phyloP scores from a whole-genome alignment of 1,140 invertebrate species.

The Samia ricini region DNA sequence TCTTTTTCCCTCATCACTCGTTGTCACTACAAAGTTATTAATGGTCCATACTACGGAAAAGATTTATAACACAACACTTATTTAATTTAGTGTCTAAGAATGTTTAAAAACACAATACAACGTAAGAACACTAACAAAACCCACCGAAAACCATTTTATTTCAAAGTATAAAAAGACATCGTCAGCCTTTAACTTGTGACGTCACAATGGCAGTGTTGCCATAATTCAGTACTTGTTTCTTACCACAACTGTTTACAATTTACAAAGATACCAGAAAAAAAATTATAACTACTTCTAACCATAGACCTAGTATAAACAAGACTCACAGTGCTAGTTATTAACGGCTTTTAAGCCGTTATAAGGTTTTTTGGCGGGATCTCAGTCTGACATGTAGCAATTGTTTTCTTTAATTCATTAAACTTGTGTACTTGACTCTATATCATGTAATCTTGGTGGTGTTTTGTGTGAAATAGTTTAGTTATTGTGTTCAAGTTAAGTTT shows the following conservation, averaged over 20 bases:
- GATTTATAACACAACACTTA: slow-evolving; percentile 50
- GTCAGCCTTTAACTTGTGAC: slow-evolving; percentile 65
- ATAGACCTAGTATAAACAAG: too few relatives aligned
- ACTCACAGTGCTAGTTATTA: too few relatives aligned
- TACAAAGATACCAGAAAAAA: slow-evolving; percentile 1
- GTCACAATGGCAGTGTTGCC: slow-evolving; percentile 56
- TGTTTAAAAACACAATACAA: slow-evolving; percentile 52
- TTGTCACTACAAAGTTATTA: slow-evolving; percentile 58
- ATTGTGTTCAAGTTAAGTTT: too few relatives aligned
- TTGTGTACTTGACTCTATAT: too few relatives aligned
- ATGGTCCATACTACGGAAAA: slow-evolving; percentile 46
- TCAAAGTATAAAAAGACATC: slow-evolving; percentile 55
- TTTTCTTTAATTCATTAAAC: too few relatives aligned
- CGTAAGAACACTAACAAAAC: slow-evolving; percentile 53
- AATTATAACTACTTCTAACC: not conserved
- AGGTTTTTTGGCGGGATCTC: too few relatives aligned
- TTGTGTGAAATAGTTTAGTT: too few relatives aligned
- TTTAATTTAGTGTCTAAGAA: slow-evolving; percentile 46
- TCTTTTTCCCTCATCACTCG: slow-evolving; percentile 69
- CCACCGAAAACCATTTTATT: slow-evolving; percentile 60
- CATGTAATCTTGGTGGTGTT: too few relatives aligned
- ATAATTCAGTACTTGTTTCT: slow-evolving; percentile 10
- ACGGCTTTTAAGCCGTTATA: too few relatives aligned
- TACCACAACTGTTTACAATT: slow-evolving; percentile 18
- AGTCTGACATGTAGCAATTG: too few relatives aligned